phyloP scores from a whole-genome alignment of 1,140 invertebrate genomes.

The Caenorhabditis brenneri region DNA sequence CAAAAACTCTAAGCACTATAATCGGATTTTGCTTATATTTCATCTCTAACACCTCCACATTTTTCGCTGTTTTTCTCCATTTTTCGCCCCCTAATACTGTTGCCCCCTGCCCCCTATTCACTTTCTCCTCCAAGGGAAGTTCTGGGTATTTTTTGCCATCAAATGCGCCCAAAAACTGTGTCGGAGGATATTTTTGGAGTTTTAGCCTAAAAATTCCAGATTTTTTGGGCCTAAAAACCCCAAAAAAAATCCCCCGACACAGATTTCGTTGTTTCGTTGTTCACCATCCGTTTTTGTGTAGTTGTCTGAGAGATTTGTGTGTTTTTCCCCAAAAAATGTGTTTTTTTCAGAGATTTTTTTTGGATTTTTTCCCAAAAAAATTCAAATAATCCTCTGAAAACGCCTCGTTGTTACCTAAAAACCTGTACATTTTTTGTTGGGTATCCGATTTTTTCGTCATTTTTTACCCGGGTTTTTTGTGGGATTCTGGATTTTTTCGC shows the following conservation, averaged over 20 bases:
- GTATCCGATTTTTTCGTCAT: background rate
- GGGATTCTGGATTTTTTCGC: too few species aligned
- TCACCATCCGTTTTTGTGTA: background rate
- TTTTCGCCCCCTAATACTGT: too few species aligned
- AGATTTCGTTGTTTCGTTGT: conserved; percentile 6
- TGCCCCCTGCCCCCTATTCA: too few species aligned
- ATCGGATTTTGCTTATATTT: background rate
- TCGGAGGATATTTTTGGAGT: background rate
- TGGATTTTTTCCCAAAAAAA: background rate
- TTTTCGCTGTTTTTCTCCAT: background rate
- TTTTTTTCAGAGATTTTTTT: background rate
- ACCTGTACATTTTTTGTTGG: conserved; percentile 36
- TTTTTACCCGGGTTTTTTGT: too few species aligned
- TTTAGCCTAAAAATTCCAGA: too few species aligned
- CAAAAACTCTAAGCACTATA: too few species aligned
- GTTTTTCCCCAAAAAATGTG: background rate
- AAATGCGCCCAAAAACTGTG: conserved; percentile 4
- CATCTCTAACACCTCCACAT: background rate
- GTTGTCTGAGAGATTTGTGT: conserved; percentile 27
- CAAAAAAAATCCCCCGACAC: too few species aligned
- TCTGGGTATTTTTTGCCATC: background rate
- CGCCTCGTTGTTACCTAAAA: background rate
- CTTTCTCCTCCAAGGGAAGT: background rate
- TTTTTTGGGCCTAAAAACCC: too few species aligned
- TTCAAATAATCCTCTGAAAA: background rate